Evolutionary conservation across 1,140 invertebrate species (phyloP).

Genomic region (Linepithema humile): DNA sequence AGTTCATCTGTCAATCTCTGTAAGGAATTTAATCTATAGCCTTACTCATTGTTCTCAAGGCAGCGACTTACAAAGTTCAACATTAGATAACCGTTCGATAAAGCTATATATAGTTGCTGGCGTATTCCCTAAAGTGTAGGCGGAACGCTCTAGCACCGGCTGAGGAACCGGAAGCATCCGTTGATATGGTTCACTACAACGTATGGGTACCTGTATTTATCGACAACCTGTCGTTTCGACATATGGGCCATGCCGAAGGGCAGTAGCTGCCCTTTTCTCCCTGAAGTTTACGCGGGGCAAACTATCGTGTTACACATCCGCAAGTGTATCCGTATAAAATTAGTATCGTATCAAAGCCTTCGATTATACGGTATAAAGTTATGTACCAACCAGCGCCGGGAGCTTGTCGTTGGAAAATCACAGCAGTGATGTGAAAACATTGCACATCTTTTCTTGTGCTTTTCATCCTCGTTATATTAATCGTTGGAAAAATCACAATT

Average conservation of each 20-base stretch:
- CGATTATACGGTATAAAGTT: constrained; percentile 38
- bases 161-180: constrained; percentile 56
- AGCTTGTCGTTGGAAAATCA: not conserved
- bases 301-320: constrained; percentile 43
- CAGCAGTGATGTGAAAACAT: not conserved
- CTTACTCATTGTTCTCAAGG: not conserved
- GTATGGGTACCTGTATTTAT: constrained; percentile 60
- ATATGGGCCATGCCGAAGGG: constrained; percentile 55
- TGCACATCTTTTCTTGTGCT: not conserved
- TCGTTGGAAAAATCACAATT: not conserved
- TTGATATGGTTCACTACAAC: constrained; percentile 43
- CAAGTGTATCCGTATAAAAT: constrained; percentile 51
- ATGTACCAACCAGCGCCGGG: not conserved
- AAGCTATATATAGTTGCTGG: too few relatives aligned
- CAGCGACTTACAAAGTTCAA: not conserved
- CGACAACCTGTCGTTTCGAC: constrained; percentile 64
- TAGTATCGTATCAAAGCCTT: constrained; percentile 53
- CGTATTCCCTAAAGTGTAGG: constrained; percentile 10
- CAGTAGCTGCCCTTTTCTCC: constrained; percentile 64
- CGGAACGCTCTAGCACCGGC: constrained; percentile 9
- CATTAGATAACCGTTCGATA: too few relatives aligned
- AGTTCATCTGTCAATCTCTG: not conserved
- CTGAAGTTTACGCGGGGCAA: constrained; percentile 68
- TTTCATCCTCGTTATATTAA: not conserved
- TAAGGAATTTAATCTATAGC: not conserved